Evolutionary conservation across 2,113 vertebrate genomes (phyloP).

Genomic region (Brachypteracias leptosomus): DNA sequence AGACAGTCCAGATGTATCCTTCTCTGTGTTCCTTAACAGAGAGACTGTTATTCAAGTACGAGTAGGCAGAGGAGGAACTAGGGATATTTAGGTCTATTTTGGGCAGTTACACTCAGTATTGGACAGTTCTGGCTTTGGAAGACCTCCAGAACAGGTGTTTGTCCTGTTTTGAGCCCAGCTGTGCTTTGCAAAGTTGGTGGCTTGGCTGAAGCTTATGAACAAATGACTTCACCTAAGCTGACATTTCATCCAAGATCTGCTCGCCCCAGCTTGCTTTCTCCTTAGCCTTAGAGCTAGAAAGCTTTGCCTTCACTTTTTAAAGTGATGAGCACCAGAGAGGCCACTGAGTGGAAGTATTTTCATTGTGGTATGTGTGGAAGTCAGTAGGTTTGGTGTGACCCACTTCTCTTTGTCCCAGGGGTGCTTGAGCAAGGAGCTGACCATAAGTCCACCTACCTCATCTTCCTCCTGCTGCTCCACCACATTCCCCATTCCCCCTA

Average conservation of each 20-base stretch:
- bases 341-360: neutral
- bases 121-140: neutral
- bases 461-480: neutral
- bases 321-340: neutral
- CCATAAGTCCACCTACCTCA: neutral
- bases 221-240: neutral
- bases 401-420: neutral
- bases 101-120: neutral
- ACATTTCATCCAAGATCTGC: neutral
- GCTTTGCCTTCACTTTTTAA: neutral
- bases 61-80: neutral
- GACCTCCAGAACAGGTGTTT: neutral
- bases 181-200: neutral
- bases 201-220: neutral
- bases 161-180: neutral
- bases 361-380: fast-evolving
- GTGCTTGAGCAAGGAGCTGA: neutral
- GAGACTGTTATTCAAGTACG: neutral
- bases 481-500: neutral
- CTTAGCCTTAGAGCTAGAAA: neutral
- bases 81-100: neutral
- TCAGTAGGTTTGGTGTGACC: neutral
- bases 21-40: neutral
- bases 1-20: neutral
- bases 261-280: neutral